A percentile compares a stretch with the other conserved stretches of the same genome.
Evolutionary conservation across 2,888 invertebrate genomes (phyloP).

Genomic region (Acronicta leporina): DNA sequence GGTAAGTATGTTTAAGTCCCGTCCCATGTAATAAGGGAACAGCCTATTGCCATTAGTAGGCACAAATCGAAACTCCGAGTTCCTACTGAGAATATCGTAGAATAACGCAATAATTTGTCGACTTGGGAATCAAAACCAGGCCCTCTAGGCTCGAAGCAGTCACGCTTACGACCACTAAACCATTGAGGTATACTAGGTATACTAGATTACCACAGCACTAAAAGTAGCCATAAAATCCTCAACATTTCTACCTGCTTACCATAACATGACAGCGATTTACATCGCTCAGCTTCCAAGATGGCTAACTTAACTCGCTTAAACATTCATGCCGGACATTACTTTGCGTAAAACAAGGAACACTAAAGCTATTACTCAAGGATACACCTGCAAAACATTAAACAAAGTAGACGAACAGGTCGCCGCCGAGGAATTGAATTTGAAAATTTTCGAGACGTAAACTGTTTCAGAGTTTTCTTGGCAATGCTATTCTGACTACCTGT

Average conservation of each 20-base stretch:
- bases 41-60: too few relatives aligned
- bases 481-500: not conserved
- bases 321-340: constrained; percentile 57
- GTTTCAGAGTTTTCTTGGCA: constrained; percentile 43
- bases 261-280: constrained; percentile 56
- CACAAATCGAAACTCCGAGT: too few relatives aligned
- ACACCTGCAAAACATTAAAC: constrained; percentile 67
- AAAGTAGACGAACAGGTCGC: constrained; percentile 60
- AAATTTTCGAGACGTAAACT: constrained; percentile 55
- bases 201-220: too few relatives aligned
- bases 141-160: too few relatives aligned
- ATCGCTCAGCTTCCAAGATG: constrained; percentile 48
- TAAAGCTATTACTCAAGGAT: constrained; percentile 64
- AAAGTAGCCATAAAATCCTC: constrained; percentile 15
- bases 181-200: too few relatives aligned
- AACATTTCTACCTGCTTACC: constrained; percentile 36
- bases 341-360: constrained; percentile 59
- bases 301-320: constrained; percentile 42
- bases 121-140: too few relatives aligned
- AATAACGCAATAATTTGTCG: too few relatives aligned
- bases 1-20: too few relatives aligned
- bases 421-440: constrained; percentile 65
- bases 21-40: too few relatives aligned
- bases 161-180: too few relatives aligned
- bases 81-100: too few relatives aligned